Evolutionary conservation across 2,113 vertebrate genomes (phyloP).

Genomic region (Thryonomys swinderianus): DNA sequence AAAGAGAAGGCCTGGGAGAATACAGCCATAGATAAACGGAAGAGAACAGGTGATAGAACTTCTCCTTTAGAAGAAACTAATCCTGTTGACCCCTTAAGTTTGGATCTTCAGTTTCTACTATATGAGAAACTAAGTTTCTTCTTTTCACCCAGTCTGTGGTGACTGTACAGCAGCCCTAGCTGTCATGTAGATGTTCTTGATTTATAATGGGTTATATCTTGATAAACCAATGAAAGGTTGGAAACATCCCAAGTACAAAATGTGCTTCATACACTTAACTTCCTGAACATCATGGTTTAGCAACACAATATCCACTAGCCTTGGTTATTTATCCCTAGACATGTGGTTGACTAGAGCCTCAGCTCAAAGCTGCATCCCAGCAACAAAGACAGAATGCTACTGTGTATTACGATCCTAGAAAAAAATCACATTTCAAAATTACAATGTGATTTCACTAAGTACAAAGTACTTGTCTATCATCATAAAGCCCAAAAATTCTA

Average conservation of each 20-base stretch:
- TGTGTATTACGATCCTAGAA: neutral
- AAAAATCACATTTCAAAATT: neutral
- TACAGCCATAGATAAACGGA: neutral
- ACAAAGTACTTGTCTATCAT: neutral
- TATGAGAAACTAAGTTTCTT: conserved; percentile 11
- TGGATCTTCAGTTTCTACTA: neutral
- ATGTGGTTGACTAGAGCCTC: neutral
- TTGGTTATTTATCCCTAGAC: neutral
- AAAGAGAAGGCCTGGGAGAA: neutral
- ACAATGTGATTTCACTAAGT: neutral
- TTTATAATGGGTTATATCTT: neutral
- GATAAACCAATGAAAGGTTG: neutral
- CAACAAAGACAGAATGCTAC: neutral
- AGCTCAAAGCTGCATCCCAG: too few species aligned
- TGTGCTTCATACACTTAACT: neutral
- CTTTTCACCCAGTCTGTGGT: neutral
- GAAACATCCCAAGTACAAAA: neutral
- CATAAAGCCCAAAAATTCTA: neutral
- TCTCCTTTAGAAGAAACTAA: neutral
- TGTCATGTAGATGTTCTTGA: neutral
- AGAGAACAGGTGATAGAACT: neutral
- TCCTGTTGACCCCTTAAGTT: neutral
- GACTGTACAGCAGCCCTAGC: neutral
- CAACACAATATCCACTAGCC: neutral
- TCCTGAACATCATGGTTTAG: neutral